Conservation (phyloP, 37 sponge, comb jelly and placozoan species). For the Tethya wilhelma region DNA sequence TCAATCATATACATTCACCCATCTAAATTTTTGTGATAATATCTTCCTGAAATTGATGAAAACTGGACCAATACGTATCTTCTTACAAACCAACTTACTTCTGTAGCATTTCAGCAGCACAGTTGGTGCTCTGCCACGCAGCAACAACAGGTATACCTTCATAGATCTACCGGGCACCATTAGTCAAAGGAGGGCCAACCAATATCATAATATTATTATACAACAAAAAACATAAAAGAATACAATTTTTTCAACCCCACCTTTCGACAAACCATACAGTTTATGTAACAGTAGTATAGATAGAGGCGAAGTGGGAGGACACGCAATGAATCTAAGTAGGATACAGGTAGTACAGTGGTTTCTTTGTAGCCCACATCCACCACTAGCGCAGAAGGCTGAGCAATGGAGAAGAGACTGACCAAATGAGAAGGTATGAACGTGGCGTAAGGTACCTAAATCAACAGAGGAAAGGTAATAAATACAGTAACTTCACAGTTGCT, state of each 20-base stretch:
- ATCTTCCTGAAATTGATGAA: too few species aligned
- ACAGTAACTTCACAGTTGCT: too few species aligned
- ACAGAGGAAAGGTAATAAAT: too few species aligned
- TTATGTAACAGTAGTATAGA: neutral
- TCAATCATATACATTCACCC: too few species aligned
- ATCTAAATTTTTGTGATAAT: too few species aligned
- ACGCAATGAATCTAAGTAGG: neutral
- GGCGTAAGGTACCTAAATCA: conserved; percentile 64
- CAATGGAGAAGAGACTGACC: conserved; percentile 68
- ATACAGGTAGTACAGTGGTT: conserved; percentile 83
- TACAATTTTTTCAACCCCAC: neutral
- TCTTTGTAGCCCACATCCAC: conserved; percentile 84
- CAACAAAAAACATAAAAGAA: neutral
- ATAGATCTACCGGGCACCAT: conserved; percentile 42
- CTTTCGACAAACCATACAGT: neutral
- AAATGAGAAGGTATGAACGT: conserved; percentile 77
- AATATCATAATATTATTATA: neutral
- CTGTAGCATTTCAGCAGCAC: conserved; percentile 60
- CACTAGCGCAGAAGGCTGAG: conserved; percentile 70
- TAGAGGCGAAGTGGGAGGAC: too few species aligned
- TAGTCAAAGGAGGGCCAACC: conserved; percentile 8
- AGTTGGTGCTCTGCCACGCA: conserved; percentile 67
- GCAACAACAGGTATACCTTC: conserved; percentile 72
- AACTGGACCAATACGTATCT: too few species aligned
- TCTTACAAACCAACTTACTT: conserved; percentile 60